Percentiles rank a stretch among this genome's conserved stretches.
These are phyloP conservation scores for Tenebrio molitor DNA, from an alignment of 1,140 invertebrate genomes.

Conservation along the genomic window DNA sequence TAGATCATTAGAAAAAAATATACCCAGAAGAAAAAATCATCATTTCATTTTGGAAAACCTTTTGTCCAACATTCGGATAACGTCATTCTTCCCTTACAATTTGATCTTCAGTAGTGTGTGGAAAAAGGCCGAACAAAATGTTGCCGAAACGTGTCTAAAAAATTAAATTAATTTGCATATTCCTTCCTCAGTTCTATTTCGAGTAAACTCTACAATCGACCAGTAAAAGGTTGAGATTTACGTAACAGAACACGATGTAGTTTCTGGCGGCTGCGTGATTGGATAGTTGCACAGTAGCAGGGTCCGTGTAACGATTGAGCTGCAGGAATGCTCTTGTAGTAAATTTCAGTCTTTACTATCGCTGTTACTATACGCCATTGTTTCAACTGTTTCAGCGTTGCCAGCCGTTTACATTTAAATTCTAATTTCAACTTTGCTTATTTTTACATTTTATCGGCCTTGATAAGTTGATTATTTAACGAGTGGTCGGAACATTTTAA, in stretches of 20 bases:
- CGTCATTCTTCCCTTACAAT: neutral
- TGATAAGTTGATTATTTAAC: conserved; percentile 14
- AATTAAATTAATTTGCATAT: conserved; percentile 52
- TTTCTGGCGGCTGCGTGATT: conserved; percentile 23
- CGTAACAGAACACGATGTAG: conserved; percentile 44
- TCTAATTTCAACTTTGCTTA: conserved; percentile 18
- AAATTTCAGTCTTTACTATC: conserved; percentile 46
- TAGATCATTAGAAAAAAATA: conserved; percentile 22
- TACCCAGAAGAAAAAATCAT: neutral
- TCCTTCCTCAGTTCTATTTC: conserved; percentile 50
- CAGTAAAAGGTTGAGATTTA: conserved; percentile 17
- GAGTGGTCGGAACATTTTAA: neutral
- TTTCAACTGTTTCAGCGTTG: conserved; percentile 27
- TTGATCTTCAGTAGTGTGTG: too few relatives aligned
- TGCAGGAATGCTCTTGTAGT: conserved; percentile 52
- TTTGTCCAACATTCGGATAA: neutral
- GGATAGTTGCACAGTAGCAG: conserved; percentile 50
- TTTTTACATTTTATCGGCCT: conserved; percentile 18
- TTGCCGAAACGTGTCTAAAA: conserved; percentile 44
- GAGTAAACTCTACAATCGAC: conserved; percentile 44
- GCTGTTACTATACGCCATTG: conserved; percentile 41
- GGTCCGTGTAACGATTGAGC: conserved; percentile 51
- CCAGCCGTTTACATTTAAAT: conserved; percentile 26
- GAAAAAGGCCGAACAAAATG: neutral
- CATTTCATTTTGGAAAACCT: neutral